Evolutionary conservation across 37 sponge, comb jelly and placozoan species (phyloP).

Genomic region (Beroe ovata): DNA sequence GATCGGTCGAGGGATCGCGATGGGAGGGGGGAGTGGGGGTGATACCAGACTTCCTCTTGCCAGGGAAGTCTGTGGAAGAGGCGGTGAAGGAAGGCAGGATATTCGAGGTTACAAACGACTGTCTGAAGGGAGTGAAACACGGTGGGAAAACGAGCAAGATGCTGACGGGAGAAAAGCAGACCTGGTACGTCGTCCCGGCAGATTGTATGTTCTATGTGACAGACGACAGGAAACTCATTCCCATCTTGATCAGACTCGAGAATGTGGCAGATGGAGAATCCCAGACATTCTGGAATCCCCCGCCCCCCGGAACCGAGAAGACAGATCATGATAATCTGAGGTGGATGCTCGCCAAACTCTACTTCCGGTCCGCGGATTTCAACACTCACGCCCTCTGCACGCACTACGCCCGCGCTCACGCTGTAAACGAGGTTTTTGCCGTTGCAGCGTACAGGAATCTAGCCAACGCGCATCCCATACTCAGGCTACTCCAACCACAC

Average conservation of each 20-base stretch:
- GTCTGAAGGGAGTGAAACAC: neutral
- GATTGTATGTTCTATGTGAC: neutral
- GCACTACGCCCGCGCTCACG: slow-evolving; percentile 7
- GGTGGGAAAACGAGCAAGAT: neutral
- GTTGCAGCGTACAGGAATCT: slow-evolving; percentile 22
- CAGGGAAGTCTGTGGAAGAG: slow-evolving; percentile 1
- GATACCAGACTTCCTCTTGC: neutral
- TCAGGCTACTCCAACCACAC: slow-evolving; percentile 35
- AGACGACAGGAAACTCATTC: neutral
- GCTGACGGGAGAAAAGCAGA: slow-evolving; percentile 4
- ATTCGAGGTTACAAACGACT: slow-evolving; percentile 1
- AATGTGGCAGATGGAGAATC: neutral
- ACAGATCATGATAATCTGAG: neutral
- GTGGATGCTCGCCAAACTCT: slow-evolving; percentile 50
- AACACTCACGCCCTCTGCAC: slow-evolving; percentile 14
- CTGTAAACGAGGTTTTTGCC: slow-evolving; percentile 35
- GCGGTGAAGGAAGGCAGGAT: neutral
- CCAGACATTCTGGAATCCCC: slow-evolving; percentile 18
- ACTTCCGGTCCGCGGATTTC: neutral
- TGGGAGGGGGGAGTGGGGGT: neutral
- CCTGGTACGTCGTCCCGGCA: slow-evolving; percentile 3
- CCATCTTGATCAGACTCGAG: neutral
- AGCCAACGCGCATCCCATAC: neutral
- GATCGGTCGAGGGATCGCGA: neutral
- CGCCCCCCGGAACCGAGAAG: neutral